Conservation (phyloP, 2,797 vertebrate species). For the Peromyscus attwateri region DNA sequence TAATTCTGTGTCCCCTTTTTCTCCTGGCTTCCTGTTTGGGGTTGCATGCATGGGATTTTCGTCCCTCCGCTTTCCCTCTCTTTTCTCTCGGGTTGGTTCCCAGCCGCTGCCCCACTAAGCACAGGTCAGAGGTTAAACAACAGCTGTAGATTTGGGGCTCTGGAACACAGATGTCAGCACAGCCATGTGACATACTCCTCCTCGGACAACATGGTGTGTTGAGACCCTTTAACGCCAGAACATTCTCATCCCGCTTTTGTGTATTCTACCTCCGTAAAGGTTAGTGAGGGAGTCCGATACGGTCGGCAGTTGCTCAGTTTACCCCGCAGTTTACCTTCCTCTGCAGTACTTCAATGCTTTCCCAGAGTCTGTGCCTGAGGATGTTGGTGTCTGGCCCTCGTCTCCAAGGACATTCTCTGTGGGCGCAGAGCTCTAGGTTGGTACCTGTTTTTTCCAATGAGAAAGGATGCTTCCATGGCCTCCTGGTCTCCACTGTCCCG, state of each 20-base stretch:
- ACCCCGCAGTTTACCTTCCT: not conserved
- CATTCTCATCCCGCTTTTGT: not conserved
- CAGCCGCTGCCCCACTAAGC: not conserved
- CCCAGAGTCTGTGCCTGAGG: not conserved
- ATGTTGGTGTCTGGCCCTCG: accelerated
- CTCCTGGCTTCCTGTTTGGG: not conserved
- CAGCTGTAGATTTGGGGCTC: not conserved
- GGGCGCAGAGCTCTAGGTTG: not conserved
- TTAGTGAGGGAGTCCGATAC: not conserved
- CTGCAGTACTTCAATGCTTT: not conserved
- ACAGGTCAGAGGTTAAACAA: too few relatives aligned
- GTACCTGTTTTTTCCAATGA: not conserved
- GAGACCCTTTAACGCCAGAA: not conserved
- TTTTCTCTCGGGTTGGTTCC: too few relatives aligned
- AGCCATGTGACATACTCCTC: too few relatives aligned
- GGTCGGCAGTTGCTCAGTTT: too few relatives aligned
- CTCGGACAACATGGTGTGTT: accelerated
- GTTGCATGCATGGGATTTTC: not conserved
- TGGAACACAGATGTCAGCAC: not conserved
- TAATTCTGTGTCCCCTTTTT: not conserved
- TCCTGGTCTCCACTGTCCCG: not conserved
- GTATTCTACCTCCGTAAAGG: not conserved
- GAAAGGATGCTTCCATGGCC: not conserved
- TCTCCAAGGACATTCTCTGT: not conserved
- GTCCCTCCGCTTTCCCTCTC: not conserved